Evolutionary conservation across 2,888 invertebrate genomes (phyloP).

Genomic region (Steromphala cineraria): DNA sequence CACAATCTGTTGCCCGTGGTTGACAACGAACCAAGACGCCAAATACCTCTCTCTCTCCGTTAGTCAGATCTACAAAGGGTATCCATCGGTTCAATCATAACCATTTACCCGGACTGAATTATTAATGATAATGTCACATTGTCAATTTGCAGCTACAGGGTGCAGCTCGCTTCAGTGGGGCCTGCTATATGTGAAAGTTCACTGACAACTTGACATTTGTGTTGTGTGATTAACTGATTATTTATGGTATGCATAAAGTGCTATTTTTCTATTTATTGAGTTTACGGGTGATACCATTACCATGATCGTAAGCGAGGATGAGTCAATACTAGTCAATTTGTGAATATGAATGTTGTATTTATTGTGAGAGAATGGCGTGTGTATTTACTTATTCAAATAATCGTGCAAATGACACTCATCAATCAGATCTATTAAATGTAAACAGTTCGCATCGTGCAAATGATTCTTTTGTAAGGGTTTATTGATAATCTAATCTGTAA

Average conservation of each 20-base stretch:
- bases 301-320: conserved; percentile 10
- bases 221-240: neutral
- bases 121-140: too few species aligned
- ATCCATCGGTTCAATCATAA: too few species aligned
- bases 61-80: neutral
- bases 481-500: too few species aligned
- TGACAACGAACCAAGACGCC: neutral
- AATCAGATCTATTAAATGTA: too few species aligned
- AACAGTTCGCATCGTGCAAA: too few species aligned
- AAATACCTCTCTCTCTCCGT: neutral
- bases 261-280: conserved; percentile 6
- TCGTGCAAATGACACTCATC: too few species aligned
- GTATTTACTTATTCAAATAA: neutral
- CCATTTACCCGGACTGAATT: too few species aligned
- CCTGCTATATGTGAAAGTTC: too few species aligned
- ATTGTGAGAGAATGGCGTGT: neutral
- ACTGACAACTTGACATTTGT: neutral
- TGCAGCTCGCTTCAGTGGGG: too few species aligned
- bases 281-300: conserved; percentile 9
- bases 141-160: too few species aligned
- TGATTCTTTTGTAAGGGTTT: too few species aligned
- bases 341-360: neutral
- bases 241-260: neutral
- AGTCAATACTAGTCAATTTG: conserved; percentile 11
- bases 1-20: conserved; percentile 9